A percentile compares a stretch with the other conserved stretches of the same genome.
Conservation (phyloP, 2,888 invertebrate species). For the Schizotus pectinicornis region DNA sequence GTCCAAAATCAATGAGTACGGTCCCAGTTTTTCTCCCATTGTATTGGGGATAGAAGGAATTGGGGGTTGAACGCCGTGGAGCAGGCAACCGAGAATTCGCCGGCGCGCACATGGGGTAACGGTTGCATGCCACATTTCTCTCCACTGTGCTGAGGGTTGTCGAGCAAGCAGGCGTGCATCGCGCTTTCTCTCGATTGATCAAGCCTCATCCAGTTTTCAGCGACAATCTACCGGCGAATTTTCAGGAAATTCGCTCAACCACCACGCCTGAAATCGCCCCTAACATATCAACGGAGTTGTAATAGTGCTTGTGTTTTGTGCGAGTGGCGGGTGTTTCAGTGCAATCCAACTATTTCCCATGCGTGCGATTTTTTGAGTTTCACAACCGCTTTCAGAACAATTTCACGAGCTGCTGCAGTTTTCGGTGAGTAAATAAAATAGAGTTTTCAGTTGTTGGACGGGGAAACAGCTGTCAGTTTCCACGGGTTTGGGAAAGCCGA, state of each 20-base stretch:
- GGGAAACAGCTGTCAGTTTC: too few relatives aligned
- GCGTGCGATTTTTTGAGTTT: too few relatives aligned
- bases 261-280: neutral
- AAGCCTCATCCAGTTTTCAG: slow-evolving; percentile 28
- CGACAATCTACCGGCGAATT: slow-evolving; percentile 29
- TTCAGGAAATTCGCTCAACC: neutral
- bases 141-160: slow-evolving; percentile 36
- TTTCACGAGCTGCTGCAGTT: too few relatives aligned
- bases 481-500: neutral
- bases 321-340: too few relatives aligned
- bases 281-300: slow-evolving; percentile 11
- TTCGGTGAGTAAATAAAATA: too few relatives aligned
- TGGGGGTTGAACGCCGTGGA: slow-evolving; percentile 9
- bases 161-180: slow-evolving; percentile 32
- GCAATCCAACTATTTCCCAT: too few relatives aligned
- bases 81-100: slow-evolving; percentile 20
- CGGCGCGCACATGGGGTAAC: slow-evolving; percentile 29
- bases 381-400: too few relatives aligned
- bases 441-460: too few relatives aligned
- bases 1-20: too few relatives aligned
- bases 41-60: neutral
- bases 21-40: too few relatives aligned
- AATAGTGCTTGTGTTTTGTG: neutral
- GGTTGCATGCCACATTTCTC: slow-evolving; percentile 27
- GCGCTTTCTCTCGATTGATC: slow-evolving; percentile 31